Conservation (phyloP, 2,113 vertebrate genomes). For the Fulmarus glacialis region DNA sequence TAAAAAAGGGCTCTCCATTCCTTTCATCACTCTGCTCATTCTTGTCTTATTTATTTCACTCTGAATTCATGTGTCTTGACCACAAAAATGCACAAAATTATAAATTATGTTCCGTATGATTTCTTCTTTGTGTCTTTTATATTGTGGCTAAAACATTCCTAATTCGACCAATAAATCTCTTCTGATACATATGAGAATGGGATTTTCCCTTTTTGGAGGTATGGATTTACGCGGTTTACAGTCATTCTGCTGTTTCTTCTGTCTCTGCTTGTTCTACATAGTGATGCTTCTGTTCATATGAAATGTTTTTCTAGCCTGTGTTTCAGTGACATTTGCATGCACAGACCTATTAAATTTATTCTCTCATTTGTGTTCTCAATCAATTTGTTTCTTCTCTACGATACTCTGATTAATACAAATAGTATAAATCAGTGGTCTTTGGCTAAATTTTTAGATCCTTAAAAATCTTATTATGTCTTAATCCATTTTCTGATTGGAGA, state of each 20-base stretch:
- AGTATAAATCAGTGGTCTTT: background rate
- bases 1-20: background rate
- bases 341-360: background rate
- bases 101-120: background rate
- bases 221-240: background rate
- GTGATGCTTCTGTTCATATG: background rate
- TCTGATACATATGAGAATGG: background rate
- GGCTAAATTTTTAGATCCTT: background rate
- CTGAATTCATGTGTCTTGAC: background rate
- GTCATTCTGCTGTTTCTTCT: background rate
- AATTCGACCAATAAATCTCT: background rate
- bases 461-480: background rate
- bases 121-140: background rate
- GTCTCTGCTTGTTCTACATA: background rate
- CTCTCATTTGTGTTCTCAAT: background rate
- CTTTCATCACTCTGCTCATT: background rate
- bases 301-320: background rate
- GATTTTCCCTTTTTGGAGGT: background rate
- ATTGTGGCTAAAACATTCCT: background rate
- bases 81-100: background rate
- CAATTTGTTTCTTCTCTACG: background rate
- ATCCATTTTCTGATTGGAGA: background rate
- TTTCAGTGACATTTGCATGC: background rate
- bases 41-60: background rate
- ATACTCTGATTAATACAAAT: background rate